Conservation (phyloP, 2,888 invertebrate species). For the Parochlus steinenii region DNA sequence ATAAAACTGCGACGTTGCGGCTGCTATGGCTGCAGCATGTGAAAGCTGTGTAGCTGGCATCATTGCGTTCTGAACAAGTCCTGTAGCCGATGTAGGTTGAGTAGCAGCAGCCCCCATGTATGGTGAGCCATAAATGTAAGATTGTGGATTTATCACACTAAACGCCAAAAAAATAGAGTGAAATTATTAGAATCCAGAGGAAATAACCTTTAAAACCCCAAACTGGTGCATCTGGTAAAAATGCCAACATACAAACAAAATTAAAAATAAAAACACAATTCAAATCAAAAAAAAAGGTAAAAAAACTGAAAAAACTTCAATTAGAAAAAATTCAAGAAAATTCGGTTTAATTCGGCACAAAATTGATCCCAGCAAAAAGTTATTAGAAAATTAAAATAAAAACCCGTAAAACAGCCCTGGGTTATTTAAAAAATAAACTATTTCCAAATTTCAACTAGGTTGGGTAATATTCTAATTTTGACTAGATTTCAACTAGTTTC, state of each 20-base stretch:
- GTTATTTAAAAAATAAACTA: no score
- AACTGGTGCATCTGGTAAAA: slow-evolving; percentile 11
- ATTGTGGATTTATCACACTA: no score
- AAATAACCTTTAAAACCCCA: slow-evolving; percentile 9
- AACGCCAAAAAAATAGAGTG: no score
- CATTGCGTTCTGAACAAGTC: slow-evolving; percentile 51
- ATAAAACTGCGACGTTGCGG: slow-evolving; percentile 62
- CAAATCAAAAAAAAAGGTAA: slow-evolving; percentile 9
- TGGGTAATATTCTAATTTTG: no score
- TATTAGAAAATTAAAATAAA: no score
- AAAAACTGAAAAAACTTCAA: no score
- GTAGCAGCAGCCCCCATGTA: slow-evolving; percentile 37
- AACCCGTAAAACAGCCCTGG: no score
- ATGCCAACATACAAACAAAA: slow-evolving; percentile 14
- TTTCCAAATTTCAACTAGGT: no score
- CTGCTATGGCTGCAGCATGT: slow-evolving; percentile 60
- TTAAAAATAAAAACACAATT: slow-evolving; percentile 13
- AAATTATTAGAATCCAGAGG: slow-evolving; percentile 11
- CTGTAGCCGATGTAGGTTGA: slow-evolving; percentile 19
- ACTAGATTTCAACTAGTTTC: no score
- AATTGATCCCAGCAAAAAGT: no score
- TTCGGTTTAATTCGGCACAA: no score
- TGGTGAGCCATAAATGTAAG: slow-evolving; percentile 62
- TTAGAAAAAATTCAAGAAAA: no score
- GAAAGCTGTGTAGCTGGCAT: slow-evolving; percentile 51